Evolutionary conservation across 2,113 vertebrate species (phyloP).

Genomic region (Pseudolaguvia tuberculata): DNA sequence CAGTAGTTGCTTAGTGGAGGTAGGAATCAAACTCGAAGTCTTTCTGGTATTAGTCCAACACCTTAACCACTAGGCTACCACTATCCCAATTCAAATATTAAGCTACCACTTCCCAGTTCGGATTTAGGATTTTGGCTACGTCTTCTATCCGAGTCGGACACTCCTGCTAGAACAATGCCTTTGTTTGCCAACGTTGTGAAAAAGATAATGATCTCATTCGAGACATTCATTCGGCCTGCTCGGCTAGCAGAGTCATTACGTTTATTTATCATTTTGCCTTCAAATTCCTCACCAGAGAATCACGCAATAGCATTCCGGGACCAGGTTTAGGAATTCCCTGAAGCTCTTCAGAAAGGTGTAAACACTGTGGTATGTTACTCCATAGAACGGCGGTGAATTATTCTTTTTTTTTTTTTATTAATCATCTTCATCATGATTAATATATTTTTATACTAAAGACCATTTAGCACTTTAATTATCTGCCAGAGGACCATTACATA

Average conservation of each 20-base stretch:
- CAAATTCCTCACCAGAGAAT: not conserved
- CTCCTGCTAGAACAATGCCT: not conserved
- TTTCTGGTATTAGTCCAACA: no score
- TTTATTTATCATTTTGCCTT: not conserved
- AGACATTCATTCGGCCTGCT: not conserved
- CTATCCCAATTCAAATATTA: not conserved
- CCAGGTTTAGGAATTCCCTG: not conserved
- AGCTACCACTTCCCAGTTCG: no score
- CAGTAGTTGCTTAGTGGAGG: no score
- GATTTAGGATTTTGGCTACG: not conserved
- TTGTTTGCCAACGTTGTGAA: not conserved
- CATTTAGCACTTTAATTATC: constrained; percentile 14
- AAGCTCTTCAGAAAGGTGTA: not conserved
- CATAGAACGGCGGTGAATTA: not conserved
- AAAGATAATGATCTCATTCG: not conserved
- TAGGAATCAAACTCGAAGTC: no score
- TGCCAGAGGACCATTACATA: constrained; percentile 21
- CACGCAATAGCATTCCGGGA: not conserved
- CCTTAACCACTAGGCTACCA: no score
- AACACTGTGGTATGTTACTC: not conserved
- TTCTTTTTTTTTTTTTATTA: not conserved
- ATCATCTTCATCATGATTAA: constrained; percentile 1
- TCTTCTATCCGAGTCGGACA: not conserved
- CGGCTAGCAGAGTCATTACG: not conserved
- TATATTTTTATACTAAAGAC: not conserved